phyloP scores from a whole-genome alignment of 2,888 invertebrate species.

The Drosophila percnosoma region DNA sequence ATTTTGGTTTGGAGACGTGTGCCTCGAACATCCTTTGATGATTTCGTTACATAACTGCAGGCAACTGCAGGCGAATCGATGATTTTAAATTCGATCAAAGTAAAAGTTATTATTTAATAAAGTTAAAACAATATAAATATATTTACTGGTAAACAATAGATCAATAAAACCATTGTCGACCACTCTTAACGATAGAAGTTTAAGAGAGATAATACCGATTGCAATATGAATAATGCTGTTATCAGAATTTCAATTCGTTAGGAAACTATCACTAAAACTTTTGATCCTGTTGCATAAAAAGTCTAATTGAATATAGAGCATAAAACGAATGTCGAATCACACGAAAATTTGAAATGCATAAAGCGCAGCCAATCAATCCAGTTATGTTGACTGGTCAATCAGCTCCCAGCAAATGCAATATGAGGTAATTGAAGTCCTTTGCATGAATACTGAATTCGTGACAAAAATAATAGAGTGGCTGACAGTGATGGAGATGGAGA shows the following conservation, averaged over 20 bases:
- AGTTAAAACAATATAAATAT: background rate
- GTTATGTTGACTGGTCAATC: slow-evolving; percentile 1
- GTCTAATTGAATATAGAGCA: slow-evolving; percentile 12
- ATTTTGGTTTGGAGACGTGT: background rate
- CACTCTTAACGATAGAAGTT: background rate
- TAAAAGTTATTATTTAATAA: background rate
- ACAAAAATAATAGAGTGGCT: background rate
- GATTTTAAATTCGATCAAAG: slow-evolving; percentile 4
- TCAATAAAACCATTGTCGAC: background rate
- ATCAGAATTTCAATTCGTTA: background rate
- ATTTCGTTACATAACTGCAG: slow-evolving; percentile 29
- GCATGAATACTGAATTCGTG: slow-evolving; percentile 3
- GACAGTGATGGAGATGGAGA: background rate
- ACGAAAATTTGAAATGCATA: slow-evolving; percentile 8
- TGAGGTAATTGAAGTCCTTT: slow-evolving; percentile 1
- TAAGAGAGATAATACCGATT: background rate
- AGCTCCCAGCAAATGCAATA: background rate
- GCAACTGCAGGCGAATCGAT: background rate
- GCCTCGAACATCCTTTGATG: slow-evolving; percentile 19
- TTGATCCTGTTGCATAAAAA: slow-evolving; percentile 34
- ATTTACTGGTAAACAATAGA: background rate
- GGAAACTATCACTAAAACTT: background rate
- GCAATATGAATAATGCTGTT: background rate
- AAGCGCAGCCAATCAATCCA: slow-evolving; percentile 16
- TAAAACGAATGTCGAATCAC: slow-evolving; percentile 5